Evolutionary conservation across 2,113 vertebrate genomes (phyloP).

Genomic region (Spermophilus dauricus): DNA sequence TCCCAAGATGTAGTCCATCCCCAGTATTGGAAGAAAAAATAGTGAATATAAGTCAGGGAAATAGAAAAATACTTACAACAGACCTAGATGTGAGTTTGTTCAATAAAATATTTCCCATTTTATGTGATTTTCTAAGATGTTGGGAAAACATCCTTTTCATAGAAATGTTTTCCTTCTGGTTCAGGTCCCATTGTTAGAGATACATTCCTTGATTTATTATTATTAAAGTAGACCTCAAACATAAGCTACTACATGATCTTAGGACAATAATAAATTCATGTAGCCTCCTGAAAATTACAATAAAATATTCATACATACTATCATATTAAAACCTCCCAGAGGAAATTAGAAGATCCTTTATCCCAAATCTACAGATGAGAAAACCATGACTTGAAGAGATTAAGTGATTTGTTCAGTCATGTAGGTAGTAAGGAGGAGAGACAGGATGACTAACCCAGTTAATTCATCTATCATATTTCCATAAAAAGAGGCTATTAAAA

Average conservation of each 20-base stretch:
- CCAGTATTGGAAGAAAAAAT: no score
- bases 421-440: conserved; percentile 32
- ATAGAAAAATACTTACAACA: neutral
- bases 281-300: neutral
- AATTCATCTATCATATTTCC: neutral
- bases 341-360: neutral
- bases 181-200: neutral
- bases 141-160: conserved; percentile 16
- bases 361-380: neutral
- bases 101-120: conserved; percentile 25
- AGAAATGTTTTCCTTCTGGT: neutral
- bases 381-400: conserved; percentile 4
- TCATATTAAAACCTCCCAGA: neutral
- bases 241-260: neutral
- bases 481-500: neutral
- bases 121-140: neutral
- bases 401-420: neutral
- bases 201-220: conserved; percentile 24
- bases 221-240: neutral
- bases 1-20: no score
- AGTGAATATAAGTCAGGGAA: neutral
- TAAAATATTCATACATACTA: neutral
- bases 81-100: neutral
- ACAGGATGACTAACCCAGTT: neutral
- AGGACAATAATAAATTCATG: neutral